Percentiles rank a stretch among this genome's conserved stretches.
Evolutionary conservation across 2,888 invertebrate species (phyloP).

Genomic region (Phytoseiulus persimilis): DNA sequence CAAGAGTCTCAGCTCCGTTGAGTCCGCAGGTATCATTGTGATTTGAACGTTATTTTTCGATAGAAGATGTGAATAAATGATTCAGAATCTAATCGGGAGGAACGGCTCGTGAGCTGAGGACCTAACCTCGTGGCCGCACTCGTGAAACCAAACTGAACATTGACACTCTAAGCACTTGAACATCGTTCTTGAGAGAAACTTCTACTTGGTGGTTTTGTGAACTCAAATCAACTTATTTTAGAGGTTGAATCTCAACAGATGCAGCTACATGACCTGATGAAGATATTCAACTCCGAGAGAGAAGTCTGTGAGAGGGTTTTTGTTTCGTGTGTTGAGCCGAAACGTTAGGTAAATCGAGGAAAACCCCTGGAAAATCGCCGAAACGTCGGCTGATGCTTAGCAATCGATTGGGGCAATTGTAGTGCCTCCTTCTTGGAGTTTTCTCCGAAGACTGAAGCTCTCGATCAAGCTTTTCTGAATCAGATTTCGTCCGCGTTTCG

Average conservation of each 20-base stretch:
- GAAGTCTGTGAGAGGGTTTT: neutral
- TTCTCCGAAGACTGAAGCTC: too few species aligned
- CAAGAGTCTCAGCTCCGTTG: too few species aligned
- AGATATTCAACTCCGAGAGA: constrained; percentile 5
- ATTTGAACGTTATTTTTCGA: too few species aligned
- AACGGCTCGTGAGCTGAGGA: neutral
- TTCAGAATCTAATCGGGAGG: neutral
- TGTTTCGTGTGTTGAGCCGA: neutral
- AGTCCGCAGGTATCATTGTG: too few species aligned
- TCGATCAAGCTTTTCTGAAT: too few species aligned
- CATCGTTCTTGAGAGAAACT: neutral
- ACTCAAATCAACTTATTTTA: neutral
- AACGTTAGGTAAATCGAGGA: neutral
- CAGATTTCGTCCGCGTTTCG: too few species aligned
- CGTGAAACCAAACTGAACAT: neutral
- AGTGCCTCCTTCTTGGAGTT: too few species aligned
- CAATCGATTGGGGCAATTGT: too few species aligned
- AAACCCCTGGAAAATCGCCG: neutral
- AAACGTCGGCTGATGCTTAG: too few species aligned
- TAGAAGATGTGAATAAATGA: neutral
- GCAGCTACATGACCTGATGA: neutral
- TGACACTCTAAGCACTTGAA: neutral
- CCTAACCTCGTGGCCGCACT: neutral
- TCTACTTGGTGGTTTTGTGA: neutral
- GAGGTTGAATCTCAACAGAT: neutral